phyloP scores from a whole-genome alignment of 2,797 vertebrate genomes.

The Thaleichthys pacificus region DNA sequence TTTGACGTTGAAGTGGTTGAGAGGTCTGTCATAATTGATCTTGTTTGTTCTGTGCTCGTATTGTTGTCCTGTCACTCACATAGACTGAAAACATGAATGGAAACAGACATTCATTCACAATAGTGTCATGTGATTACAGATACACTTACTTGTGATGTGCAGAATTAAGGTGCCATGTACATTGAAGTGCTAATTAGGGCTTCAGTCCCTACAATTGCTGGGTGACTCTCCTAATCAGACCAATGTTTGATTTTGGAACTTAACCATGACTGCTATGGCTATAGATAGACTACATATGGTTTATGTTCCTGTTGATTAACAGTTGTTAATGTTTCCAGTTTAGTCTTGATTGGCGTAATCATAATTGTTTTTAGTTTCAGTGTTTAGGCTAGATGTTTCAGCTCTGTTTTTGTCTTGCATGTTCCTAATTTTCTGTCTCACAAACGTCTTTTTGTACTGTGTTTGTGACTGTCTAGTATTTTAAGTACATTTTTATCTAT shows the following conservation, averaged over 20 bases:
- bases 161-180: background rate
- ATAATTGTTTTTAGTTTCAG: background rate
- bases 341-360: background rate
- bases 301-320: slow-evolving; percentile 47
- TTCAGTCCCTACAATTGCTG: background rate
- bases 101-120: background rate
- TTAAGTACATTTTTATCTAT: slow-evolving; percentile 33
- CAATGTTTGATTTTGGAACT: background rate
- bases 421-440: slow-evolving; percentile 34
- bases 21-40: slow-evolving; percentile 78
- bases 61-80: slow-evolving; percentile 16
- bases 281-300: slow-evolving; percentile 27
- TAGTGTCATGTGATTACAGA: background rate
- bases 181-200: background rate
- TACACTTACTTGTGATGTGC: background rate
- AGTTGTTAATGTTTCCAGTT: slow-evolving; percentile 42
- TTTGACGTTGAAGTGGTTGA: slow-evolving; percentile 96
- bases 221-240: background rate
- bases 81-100: slow-evolving; percentile 38
- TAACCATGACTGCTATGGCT: background rate
- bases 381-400: slow-evolving; percentile 48
- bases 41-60: background rate
- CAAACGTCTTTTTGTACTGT: slow-evolving; percentile 29
- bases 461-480: slow-evolving; percentile 32
- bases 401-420: slow-evolving; percentile 62